Percentiles rank a stretch among this genome's conserved stretches.
phyloP scores from a whole-genome alignment of 1,140 invertebrate species.

The Penaeus indicus region DNA sequence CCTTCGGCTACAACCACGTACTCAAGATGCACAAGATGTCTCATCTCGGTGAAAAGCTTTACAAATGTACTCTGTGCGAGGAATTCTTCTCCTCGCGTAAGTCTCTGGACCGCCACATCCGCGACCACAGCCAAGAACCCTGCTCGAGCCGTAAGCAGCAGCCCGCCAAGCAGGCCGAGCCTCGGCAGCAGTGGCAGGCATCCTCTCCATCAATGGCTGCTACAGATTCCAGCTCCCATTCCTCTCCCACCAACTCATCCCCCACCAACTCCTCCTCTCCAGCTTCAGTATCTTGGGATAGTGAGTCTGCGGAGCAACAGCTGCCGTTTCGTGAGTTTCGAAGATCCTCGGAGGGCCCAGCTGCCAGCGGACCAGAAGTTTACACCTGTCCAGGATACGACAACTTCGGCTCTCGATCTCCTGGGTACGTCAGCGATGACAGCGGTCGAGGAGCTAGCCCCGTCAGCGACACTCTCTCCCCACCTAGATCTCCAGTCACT shows the following conservation, averaged over 20 bases:
- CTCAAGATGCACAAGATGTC: conserved; percentile 90
- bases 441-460: conserved; percentile 65
- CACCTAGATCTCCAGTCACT: conserved; percentile 58
- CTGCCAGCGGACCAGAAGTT: conserved; percentile 18
- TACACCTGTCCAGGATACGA: conserved; percentile 27
- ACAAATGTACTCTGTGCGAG: conserved; percentile 91
- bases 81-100: conserved; percentile 91
- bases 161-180: neutral
- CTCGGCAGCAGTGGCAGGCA: neutral
- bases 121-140: conserved; percentile 80
- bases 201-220: neutral
- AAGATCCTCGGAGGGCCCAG: conserved; percentile 27
- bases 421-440: conserved; percentile 66
- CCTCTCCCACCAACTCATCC: conserved; percentile 27
- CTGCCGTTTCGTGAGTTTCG: conserved; percentile 52
- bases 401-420: conserved; percentile 47
- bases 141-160: conserved; percentile 68
- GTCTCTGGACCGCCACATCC: conserved; percentile 89
- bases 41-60: conserved; percentile 91
- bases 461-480: conserved; percentile 61
- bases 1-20: conserved; percentile 90
- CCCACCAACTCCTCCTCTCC: conserved; percentile 29
- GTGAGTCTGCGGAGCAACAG: conserved; percentile 35
- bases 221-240: neutral
- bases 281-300: conserved; percentile 11